Evolutionary conservation across 2,888 invertebrate species (phyloP), one percentile per base, ranked within the genome.

Genomic region (Seira ritae): DNA sequence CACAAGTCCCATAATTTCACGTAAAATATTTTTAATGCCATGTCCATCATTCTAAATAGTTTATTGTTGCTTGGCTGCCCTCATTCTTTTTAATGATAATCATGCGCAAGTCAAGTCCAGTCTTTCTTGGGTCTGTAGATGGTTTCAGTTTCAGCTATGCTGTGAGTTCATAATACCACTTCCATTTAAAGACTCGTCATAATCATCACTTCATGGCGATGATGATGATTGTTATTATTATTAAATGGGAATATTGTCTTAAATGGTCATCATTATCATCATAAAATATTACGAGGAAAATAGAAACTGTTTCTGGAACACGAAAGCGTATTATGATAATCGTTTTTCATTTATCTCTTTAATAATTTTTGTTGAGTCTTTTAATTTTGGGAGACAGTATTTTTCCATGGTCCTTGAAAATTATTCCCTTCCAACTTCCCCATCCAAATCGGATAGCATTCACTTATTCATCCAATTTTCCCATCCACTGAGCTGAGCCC

Each of bases 171-270:
- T 75, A 81, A 81, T 75, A 74, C 74, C 67, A 55, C 71, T 65
- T 81, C 81, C 81, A 81, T 81, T 66, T 81, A 60, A 81, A 75
- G 76, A 23, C 15, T 62, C 69, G 65, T 23, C 55, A 50, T 69
- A 69, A 62, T 50, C 50, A 50, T 15, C 50, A 50, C 17, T 50
- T 50, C 2, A 31, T 31, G 31, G 8, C 12, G 1, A 50, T 50
- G 50, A 75, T 60, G 67, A 80, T 75, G 50, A 79, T 37, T 17
- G 72, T 50, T 2, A 50, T 50, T 3, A 50, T 50, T 12, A 50
- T 50, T n/a, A 50, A n/a, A n/a, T 15, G 50, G 50, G 50, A 2
- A 50, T 50, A 50, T 50, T 50, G 50, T 50, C 50, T 50, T 50
- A 50, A 50, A 50, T 50, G 50, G 50, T 50, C 2, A 50, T 50